Base-by-base conservation (phyloP, 23 tunicate genomes). In the Halocynthia roretzi region DNA sequence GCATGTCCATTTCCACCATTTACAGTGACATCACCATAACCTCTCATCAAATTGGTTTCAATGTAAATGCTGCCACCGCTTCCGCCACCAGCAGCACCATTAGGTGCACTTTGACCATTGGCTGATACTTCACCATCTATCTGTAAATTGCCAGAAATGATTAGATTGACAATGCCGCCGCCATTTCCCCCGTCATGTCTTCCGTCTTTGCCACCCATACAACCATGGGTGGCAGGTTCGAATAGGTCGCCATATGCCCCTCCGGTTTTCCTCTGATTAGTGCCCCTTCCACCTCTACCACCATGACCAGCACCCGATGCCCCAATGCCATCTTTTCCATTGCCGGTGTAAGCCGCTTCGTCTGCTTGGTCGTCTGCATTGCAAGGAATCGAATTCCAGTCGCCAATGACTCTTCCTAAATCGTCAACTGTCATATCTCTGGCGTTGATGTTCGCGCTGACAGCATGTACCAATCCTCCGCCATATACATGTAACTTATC, bases 11-110 rank as follows among this genome's bases (percentile, higher is more conserved):
- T 56, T 0, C 80, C 80, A n/a, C 80, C 80, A 23, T 76, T 76
- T n/a, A 76, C 80, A 7, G 80, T 76, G 18, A 76, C 67, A 76
- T 76, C 80, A 17, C 80, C 80, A 56, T 76, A 76, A n/a, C 80
- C 80, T 7, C 80, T 67, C 67, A 76, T 76, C 15, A 58, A 58
- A 68, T 76, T 76, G 0, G 61, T 68, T 31, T 76, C 68, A 11
- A 76, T n/a, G n/a, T 58, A 52, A 53, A 76, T 76, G 67, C 80
- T 76, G 52, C 80, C 80, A 23, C 80, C 80, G 50, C 80, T 76
- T 56, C 80, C 80, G 54, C 80, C 80, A 56, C 80, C 80, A 7
- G 80, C 68, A 14, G 80, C 56, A 10, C 80, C 80, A 8, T 17
- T 18, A 15, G 50, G 20, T 7, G 61, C 80, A 22, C 44, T 76